Evolutionary conservation across 2,113 vertebrate species (phyloP).

Genomic region (Mesocricetus auratus): DNA sequence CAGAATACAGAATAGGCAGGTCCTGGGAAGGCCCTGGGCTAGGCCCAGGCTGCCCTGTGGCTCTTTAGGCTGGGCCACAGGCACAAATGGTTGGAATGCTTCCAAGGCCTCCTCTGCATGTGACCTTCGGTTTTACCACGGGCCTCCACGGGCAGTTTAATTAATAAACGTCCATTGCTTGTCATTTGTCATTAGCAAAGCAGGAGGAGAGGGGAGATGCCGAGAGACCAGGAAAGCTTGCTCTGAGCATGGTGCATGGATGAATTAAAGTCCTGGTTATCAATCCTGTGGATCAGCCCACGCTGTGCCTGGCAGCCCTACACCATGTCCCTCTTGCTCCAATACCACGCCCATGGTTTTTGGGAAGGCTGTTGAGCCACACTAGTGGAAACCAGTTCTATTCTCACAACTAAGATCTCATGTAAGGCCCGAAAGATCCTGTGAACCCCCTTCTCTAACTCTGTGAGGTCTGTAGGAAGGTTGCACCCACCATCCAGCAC

Average conservation of each 20-base stretch:
- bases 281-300: conserved; percentile 51
- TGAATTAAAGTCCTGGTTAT: conserved; percentile 78
- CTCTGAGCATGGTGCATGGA: conserved; percentile 54
- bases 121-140: conserved; percentile 74
- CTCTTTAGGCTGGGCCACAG: conserved; percentile 86
- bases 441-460: background rate
- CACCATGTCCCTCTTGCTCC: conserved; percentile 44
- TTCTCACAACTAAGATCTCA: background rate
- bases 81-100: conserved; percentile 79
- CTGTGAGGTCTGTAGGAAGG: background rate
- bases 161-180: conserved; percentile 86
- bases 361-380: background rate
- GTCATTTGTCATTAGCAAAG: conserved; percentile 86
- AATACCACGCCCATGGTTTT: conserved; percentile 3
- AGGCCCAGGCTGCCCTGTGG: conserved; percentile 73
- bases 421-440: background rate
- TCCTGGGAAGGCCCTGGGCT: conserved; percentile 81
- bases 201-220: conserved; percentile 60
- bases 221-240: conserved; percentile 14
- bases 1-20: conserved; percentile 81
- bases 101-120: conserved; percentile 73
- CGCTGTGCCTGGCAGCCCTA: conserved; percentile 59
- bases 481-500: background rate
- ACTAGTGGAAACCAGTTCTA: accelerated
- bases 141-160: conserved; percentile 83